Base-by-base conservation (phyloP, 2,888 invertebrate species). In the Cataglyphis altisquamis region DNA sequence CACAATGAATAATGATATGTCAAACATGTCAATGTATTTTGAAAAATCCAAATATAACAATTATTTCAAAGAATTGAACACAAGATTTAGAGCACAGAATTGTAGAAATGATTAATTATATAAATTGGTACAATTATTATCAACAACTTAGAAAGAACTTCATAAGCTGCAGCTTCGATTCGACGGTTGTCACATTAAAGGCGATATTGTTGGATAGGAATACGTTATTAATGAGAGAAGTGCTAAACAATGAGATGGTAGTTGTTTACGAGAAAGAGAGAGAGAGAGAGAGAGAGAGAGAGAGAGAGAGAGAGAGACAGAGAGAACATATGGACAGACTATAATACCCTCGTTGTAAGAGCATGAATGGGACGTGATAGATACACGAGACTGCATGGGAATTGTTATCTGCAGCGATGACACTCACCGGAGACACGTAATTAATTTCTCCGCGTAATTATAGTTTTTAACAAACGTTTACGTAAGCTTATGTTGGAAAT, bases 171-270 rank as follows among this genome's bases (percentile, higher is more conserved):
- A 75, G 9, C 12, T 75, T 48, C 15, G 12, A 32, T 3, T 36
- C 9, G n/a, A 52, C 6, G 12, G 18, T 36, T 78, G 57, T 78
- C 41, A 12, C 39, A 32, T 52, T 45, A 52, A 70, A 41, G 15
- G 29, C 15, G 29, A 41, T 67, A 77, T 77, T 21, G 41, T 21
- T 60, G 21, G 45, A 60, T 52, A 48, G 68, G 57, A 78, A 78
- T 70, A 70, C 6, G 4, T 78, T 70, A 78, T 78, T 78, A 78
- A 78, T 78, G 78, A 78, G 70, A 21, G 12, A 78, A 78, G 70
- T 70, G 25, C 57, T 78, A 78, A 78, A 70, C 57, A 78, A 70
- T 60, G 70, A 60, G 25, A 2, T 21, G 6, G 70, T 32, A 78
- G 60, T 78, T 63, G 78, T 78, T 70, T 60, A 78, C 52, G 45